These are phyloP conservation scores for Melipona quadrifasciata DNA, from an alignment of 1,140 invertebrate species.

Conservation along the genomic window DNA sequence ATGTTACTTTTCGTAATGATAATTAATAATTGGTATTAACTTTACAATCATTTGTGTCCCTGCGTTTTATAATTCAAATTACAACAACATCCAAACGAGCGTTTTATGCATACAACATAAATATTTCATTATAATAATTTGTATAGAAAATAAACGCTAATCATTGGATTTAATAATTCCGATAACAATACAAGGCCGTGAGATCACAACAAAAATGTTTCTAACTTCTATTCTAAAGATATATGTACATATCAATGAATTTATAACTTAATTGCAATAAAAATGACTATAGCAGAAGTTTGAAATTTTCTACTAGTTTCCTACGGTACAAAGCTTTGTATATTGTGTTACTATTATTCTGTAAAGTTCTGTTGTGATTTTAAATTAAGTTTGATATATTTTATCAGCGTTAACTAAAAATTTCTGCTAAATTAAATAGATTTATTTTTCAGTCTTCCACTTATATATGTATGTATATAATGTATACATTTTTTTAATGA, in stretches of 20 bases:
- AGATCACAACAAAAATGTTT: conserved; percentile 38
- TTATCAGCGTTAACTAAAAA: conserved; percentile 24
- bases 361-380: conserved; percentile 10
- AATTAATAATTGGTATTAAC: conserved; percentile 70
- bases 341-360: conserved; percentile 18
- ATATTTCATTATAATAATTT: conserved; percentile 25
- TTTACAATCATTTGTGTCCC: conserved; percentile 71
- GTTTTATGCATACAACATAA: conserved; percentile 21
- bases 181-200: conserved; percentile 30
- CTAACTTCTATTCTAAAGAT: conserved; percentile 18
- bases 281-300: conserved; percentile 15
- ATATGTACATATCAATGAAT: conserved; percentile 18
- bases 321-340: conserved; percentile 23
- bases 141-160: conserved; percentile 46
- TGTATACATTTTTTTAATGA: conserved; percentile 32
- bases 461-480: conserved; percentile 41
- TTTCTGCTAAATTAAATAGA: conserved; percentile 61
- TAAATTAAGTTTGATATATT: not conserved
- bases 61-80: conserved; percentile 48
- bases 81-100: conserved; percentile 14
- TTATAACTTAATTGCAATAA: conserved; percentile 29
- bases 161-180: conserved; percentile 13
- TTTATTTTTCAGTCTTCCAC: conserved; percentile 73
- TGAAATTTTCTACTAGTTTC: conserved; percentile 7
- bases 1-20: conserved; percentile 73